These are phyloP conservation scores for Chelidonichthys spinosus DNA, from an alignment of 2,797 vertebrate genomes.

Conservation along the genomic window DNA sequence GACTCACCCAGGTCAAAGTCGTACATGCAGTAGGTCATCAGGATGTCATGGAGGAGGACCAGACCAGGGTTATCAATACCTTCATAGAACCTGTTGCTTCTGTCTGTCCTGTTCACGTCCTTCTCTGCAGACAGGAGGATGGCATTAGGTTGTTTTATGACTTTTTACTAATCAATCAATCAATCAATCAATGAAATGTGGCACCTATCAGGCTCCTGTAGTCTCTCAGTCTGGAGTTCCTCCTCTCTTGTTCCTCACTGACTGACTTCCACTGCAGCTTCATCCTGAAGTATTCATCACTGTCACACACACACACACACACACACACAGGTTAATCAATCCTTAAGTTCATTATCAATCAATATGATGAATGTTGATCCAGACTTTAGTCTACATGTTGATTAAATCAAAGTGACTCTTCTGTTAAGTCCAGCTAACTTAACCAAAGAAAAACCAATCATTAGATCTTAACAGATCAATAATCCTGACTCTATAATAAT, in stretches of 20 bases:
- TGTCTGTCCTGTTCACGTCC: slow-evolving; percentile 96
- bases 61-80: slow-evolving; percentile 94
- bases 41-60: slow-evolving; percentile 95
- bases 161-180: background rate
- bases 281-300: slow-evolving; percentile 98
- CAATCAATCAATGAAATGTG: background rate
- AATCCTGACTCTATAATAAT: too few relatives aligned
- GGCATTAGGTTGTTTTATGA: background rate
- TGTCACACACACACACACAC: slow-evolving; percentile 51
- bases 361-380: too few relatives aligned
- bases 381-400: too few relatives aligned
- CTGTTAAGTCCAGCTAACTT: too few relatives aligned
- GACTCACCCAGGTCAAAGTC: slow-evolving; percentile 91
- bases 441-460: too few relatives aligned
- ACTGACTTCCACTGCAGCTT: slow-evolving; percentile 98
- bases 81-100: slow-evolving; percentile 96
- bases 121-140: slow-evolving; percentile 87
- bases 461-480: too few relatives aligned
- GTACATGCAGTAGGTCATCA: slow-evolving; percentile 99
- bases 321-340: background rate
- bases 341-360: background rate
- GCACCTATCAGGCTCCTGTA: slow-evolving; percentile 93
- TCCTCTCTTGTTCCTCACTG: slow-evolving; percentile 95
- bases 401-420: too few relatives aligned
- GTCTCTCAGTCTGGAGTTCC: slow-evolving; percentile 94